Evolutionary conservation across 64 coral and sea anemone genomes (phyloP).

Genomic region (Montipora sp.): DNA sequence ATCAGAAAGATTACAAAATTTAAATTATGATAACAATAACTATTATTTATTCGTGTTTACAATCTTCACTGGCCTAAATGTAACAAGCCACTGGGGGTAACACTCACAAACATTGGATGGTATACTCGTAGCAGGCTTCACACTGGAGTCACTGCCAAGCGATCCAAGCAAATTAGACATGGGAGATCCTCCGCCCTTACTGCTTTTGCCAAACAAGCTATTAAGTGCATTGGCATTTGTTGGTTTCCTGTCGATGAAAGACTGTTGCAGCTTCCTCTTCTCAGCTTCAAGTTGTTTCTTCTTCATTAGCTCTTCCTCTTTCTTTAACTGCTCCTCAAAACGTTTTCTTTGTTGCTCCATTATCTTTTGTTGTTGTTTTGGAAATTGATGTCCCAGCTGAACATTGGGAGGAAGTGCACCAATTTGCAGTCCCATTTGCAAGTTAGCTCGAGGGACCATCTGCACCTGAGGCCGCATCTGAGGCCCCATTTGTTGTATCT

Average conservation of each 20-base stretch:
- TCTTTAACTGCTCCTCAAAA: conserved; percentile 51
- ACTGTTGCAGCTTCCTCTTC: conserved; percentile 45
- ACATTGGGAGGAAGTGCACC: conserved; percentile 36
- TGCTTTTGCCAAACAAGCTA: conserved; percentile 45
- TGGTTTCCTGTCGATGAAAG: conserved; percentile 6
- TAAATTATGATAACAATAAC: too few relatives aligned
- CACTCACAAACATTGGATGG: conserved; percentile 30
- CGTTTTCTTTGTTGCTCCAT: conserved; percentile 59
- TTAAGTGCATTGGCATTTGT: conserved; percentile 23
- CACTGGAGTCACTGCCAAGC: conserved; percentile 7
- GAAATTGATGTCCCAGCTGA: conserved; percentile 44
- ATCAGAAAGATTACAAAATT: background rate
- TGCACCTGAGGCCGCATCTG: conserved; percentile 25
- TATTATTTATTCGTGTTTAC: background rate
- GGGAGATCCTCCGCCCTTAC: background rate
- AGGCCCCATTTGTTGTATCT: background rate
- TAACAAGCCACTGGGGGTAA: background rate
- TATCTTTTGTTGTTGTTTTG: conserved; percentile 67
- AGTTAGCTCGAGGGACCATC: background rate
- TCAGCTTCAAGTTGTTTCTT: conserved; percentile 67
- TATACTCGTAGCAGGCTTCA: background rate
- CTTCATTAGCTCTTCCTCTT: conserved; percentile 44
- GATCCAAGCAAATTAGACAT: conserved; percentile 42
- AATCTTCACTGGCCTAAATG: background rate
- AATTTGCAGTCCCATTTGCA: conserved; percentile 30